These are phyloP conservation scores for Anodontia alba DNA, from an alignment of 2,888 invertebrate species.

Conservation along the genomic window DNA sequence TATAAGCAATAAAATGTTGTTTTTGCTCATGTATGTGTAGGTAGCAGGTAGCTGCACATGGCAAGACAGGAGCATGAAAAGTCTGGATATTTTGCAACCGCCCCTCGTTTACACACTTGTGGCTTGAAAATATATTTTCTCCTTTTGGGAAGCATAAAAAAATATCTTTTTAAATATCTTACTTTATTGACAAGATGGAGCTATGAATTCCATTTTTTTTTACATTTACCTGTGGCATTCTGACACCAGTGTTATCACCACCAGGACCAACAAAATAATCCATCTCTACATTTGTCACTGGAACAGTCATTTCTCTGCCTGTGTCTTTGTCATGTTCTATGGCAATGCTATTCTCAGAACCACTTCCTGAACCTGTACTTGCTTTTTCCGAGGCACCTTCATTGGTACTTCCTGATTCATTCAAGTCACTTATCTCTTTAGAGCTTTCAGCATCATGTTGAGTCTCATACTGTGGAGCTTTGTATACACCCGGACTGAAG, in stretches of 20 bases:
- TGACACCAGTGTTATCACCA: neutral
- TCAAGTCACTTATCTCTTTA: neutral
- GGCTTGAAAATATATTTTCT: no score
- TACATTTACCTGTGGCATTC: neutral
- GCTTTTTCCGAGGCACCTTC: neutral
- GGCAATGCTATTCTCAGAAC: neutral
- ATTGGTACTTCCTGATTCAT: neutral
- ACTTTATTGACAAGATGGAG: no score
- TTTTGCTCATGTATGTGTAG: no score
- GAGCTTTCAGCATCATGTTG: neutral
- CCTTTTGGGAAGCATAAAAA: no score
- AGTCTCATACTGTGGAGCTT: neutral
- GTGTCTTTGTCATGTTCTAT: neutral
- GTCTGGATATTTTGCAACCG: no score
- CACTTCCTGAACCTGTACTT: neutral
- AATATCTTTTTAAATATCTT: no score
- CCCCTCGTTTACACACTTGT: no score
- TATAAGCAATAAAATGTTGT: no score
- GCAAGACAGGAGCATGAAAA: no score
- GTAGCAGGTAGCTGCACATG: no score
- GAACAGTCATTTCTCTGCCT: neutral
- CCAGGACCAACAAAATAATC: neutral
- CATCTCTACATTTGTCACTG: neutral
- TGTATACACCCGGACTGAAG: constrained; percentile 31
- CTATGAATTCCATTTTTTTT: no score